A percentile compares a stretch with the other conserved stretches of the same genome.
Evolutionary conservation across 2,888 invertebrate genomes (phyloP).

Genomic region (Tanypteryx hageni): DNA sequence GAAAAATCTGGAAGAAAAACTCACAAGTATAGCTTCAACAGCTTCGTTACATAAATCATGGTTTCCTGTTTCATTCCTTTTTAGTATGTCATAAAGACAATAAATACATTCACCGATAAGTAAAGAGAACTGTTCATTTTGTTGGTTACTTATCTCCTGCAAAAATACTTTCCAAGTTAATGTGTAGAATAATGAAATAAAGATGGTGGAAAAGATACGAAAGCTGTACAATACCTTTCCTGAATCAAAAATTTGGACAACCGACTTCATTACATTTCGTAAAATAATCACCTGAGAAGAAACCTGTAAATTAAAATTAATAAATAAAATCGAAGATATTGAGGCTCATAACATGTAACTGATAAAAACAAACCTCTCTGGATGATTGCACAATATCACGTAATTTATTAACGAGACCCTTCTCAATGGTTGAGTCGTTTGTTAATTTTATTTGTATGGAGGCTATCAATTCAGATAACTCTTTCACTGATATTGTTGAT

Average conservation of each 20-base stretch:
- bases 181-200: neutral
- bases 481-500: neutral
- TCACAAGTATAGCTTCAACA: slow-evolving; percentile 6
- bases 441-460: neutral
- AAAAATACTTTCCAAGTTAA: neutral
- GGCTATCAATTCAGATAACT: neutral
- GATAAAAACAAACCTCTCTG: neutral
- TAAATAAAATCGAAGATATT: neutral
- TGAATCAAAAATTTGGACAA: neutral
- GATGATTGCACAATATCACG: neutral
- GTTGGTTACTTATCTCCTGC: neutral
- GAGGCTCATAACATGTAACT: neutral
- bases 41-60: neutral
- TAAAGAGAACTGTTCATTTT: neutral
- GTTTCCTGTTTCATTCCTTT: neutral
- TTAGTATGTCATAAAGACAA: neutral
- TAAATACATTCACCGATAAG: slow-evolving; percentile 22
- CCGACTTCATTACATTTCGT: neutral
- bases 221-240: neutral
- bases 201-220: too few species aligned
- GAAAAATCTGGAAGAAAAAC: neutral
- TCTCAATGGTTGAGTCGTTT: neutral
- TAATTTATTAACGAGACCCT: neutral
- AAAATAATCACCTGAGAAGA: neutral
- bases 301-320: neutral